A percentile compares a stretch with the other conserved stretches of the same genome.
These are phyloP conservation scores for Zophobas atratus DNA, from an alignment of 1,140 invertebrate species.

Conservation along the genomic window DNA sequence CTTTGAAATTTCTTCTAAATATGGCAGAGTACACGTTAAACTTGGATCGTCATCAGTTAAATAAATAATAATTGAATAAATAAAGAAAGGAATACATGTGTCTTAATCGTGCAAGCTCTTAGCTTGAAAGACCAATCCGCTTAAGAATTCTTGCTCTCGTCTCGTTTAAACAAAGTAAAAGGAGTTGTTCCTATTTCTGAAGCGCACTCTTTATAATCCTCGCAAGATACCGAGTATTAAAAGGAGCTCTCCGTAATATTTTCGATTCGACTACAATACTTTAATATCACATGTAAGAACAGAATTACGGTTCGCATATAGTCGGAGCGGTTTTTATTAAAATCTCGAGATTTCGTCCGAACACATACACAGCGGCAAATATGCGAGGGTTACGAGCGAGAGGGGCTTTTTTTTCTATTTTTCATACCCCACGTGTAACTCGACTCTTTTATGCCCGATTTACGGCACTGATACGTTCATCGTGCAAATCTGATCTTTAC, in stretches of 20 bases:
- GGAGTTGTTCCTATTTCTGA: slow-evolving; percentile 8
- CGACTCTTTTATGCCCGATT: slow-evolving; percentile 47
- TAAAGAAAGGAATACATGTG: too few relatives aligned
- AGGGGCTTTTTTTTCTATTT: slow-evolving; percentile 19
- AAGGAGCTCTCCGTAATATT: slow-evolving; percentile 34
- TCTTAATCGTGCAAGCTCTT: too few relatives aligned
- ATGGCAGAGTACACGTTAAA: too few relatives aligned
- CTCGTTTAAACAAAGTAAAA: slow-evolving; percentile 10
- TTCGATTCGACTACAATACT: slow-evolving; percentile 15
- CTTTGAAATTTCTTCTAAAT: too few relatives aligned
- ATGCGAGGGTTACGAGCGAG: not conserved
- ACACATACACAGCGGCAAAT: slow-evolving; percentile 14
- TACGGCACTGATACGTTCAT: slow-evolving; percentile 48
- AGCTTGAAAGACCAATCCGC: too few relatives aligned
- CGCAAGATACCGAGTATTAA: slow-evolving; percentile 28
- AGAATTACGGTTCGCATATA: slow-evolving; percentile 9
- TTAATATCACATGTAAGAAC: slow-evolving; percentile 26
- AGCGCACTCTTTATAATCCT: slow-evolving; percentile 1
- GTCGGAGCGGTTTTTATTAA: slow-evolving; percentile 24
- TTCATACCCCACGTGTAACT: slow-evolving; percentile 32
- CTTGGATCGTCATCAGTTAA: too few relatives aligned
- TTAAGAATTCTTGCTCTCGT: too few relatives aligned
- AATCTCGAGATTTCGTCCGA: slow-evolving; percentile 24
- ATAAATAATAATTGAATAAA: too few relatives aligned
- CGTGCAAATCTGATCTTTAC: slow-evolving; percentile 46